phyloP scores from a whole-genome alignment of 2,113 vertebrate genomes.

The Acinonyx jubatus region DNA sequence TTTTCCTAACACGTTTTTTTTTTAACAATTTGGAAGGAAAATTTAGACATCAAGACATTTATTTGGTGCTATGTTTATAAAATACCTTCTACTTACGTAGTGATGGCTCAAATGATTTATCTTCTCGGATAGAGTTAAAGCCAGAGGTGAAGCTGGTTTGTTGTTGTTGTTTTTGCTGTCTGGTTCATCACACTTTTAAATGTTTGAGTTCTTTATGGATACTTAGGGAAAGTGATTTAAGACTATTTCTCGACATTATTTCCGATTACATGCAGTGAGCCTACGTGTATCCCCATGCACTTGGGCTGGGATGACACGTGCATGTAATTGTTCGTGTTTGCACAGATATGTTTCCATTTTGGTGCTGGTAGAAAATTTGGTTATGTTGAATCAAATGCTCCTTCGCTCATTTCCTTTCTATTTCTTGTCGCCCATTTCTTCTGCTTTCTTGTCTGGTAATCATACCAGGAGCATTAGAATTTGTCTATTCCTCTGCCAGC shows the following conservation, averaged over 20 bases:
- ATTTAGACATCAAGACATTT: not conserved
- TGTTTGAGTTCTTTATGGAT: not conserved
- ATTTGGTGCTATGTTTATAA: not conserved
- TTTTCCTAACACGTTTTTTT: not conserved
- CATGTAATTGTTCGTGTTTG: fast-evolving
- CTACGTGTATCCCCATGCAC: fast-evolving
- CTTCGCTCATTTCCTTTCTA: not conserved
- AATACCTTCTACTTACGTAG: not conserved
- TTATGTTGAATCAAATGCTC: not conserved
- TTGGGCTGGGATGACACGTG: not conserved
- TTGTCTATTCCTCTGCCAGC: not conserved
- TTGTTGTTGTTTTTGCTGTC: not conserved
- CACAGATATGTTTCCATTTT: not conserved
- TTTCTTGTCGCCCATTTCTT: not conserved
- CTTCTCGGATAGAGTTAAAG: not conserved
- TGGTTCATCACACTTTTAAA: not conserved
- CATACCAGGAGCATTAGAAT: not conserved
- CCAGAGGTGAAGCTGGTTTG: not conserved
- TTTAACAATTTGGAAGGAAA: not conserved
- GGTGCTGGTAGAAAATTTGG: not conserved
- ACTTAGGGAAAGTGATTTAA: not conserved
- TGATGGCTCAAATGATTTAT: not conserved
- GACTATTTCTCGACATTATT: not conserved
- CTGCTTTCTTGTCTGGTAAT: not conserved
- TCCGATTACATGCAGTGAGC: not conserved